phyloP scores from a whole-genome alignment of 1,140 invertebrate species.

The Heliothis subflexa region DNA sequence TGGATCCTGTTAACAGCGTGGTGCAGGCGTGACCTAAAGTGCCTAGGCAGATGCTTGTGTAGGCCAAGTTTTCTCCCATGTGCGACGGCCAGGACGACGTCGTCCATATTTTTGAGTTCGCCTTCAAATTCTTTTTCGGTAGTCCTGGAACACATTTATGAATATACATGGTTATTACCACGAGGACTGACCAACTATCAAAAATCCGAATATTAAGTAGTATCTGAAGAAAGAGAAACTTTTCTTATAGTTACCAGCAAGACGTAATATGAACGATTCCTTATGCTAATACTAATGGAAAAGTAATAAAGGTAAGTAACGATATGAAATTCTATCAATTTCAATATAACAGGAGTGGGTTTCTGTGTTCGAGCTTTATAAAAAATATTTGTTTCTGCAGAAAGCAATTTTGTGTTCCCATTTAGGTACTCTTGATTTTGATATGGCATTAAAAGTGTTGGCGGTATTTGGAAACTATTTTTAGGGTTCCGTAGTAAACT shows the following conservation, averaged over 20 bases:
- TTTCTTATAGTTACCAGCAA: not conserved
- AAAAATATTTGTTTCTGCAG: constrained; percentile 21
- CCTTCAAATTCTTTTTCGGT: constrained; percentile 67
- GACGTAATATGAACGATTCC: not conserved
- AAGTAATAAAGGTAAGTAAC: constrained; percentile 51
- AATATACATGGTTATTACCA: not conserved
- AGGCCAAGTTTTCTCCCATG: constrained; percentile 70
- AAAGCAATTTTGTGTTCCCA: constrained; percentile 24
- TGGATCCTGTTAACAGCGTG: constrained; percentile 78
- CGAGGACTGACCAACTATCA: too few relatives aligned
- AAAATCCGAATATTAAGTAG: too few relatives aligned
- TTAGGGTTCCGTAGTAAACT: too few relatives aligned
- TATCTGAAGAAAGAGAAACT: too few relatives aligned
- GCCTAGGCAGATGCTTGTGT: constrained; percentile 72
- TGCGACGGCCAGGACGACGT: constrained; percentile 77
- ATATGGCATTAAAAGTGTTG: not conserved
- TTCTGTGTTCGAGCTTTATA: constrained; percentile 22
- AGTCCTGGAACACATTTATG: constrained; percentile 48
- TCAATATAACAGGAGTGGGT: constrained; percentile 44
- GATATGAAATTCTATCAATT: constrained; percentile 51
- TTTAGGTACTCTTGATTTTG: not conserved
- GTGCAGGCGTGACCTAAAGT: constrained; percentile 77
- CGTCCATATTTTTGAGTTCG: constrained; percentile 72
- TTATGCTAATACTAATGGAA: constrained; percentile 56
- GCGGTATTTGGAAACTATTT: too few relatives aligned